These are phyloP conservation scores for Anguilla obscura DNA, from an alignment of 2,797 vertebrate genomes.

Conservation along the genomic window DNA sequence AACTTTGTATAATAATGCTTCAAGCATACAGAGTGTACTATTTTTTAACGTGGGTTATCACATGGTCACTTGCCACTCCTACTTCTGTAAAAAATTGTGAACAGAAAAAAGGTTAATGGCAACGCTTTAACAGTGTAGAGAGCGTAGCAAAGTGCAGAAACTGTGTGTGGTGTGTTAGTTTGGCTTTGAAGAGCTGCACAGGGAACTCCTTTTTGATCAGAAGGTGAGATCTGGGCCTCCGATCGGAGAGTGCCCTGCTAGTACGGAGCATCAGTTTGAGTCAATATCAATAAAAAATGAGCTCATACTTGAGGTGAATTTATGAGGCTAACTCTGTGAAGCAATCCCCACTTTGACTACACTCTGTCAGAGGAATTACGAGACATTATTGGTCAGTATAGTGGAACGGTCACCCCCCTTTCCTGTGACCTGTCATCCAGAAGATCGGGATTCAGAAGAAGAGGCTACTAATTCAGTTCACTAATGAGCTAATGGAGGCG, in stretches of 20 bases:
- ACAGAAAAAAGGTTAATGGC: background rate
- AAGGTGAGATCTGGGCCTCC: background rate
- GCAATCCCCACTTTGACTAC: background rate
- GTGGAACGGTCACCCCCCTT: constrained; percentile 15
- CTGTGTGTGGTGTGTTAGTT: background rate
- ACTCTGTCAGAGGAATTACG: constrained; percentile 33
- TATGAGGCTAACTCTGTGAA: background rate
- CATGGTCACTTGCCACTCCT: too few species aligned
- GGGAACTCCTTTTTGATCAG: background rate
- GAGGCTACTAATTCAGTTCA: constrained; percentile 46
- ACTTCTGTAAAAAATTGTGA: background rate
- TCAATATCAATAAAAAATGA: background rate
- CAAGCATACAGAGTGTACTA: too few species aligned
- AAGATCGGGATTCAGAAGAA: background rate
- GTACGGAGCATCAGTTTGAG: background rate
- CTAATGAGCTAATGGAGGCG: constrained; percentile 51
- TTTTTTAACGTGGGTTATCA: too few species aligned
- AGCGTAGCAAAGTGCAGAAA: background rate
- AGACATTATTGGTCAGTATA: constrained; percentile 46
- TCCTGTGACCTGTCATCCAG: background rate
- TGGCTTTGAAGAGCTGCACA: background rate
- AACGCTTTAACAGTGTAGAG: background rate
- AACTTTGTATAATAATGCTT: too few species aligned
- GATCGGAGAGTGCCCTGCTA: background rate
- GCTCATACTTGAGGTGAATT: background rate